Conservation (phyloP, 1,140 invertebrate species). For the Eubasilissa regina region DNA sequence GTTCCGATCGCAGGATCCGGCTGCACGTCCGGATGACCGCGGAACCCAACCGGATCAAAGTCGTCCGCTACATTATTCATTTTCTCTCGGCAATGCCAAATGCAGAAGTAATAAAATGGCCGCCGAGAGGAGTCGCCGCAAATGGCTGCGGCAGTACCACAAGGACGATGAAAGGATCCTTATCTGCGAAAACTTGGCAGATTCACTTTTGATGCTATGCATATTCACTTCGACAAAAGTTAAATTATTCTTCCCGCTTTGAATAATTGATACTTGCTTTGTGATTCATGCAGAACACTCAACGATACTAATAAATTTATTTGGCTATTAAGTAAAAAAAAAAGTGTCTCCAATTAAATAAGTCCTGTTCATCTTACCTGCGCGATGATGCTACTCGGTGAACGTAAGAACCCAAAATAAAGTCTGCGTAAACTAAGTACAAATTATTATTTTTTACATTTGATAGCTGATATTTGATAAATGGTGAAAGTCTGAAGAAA, state of each 20-base stretch:
- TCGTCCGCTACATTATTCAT: conserved; percentile 55
- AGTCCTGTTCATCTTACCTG: too few relatives aligned
- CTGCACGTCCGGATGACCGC: conserved; percentile 12
- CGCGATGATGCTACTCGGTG: too few relatives aligned
- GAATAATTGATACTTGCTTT: not conserved
- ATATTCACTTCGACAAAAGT: too few relatives aligned
- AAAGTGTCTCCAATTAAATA: too few relatives aligned
- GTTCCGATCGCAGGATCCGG: conserved; percentile 1
- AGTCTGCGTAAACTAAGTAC: too few relatives aligned
- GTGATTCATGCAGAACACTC: too few relatives aligned
- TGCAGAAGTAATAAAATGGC: conserved; percentile 36
- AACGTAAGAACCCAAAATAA: too few relatives aligned
- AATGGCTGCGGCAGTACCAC: conserved; percentile 36
- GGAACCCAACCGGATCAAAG: conserved; percentile 47
- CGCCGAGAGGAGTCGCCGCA: conserved; percentile 18
- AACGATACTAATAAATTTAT: too few relatives aligned
- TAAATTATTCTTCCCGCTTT: not conserved
- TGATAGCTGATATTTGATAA: too few relatives aligned
- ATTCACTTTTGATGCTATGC: conserved; percentile 16
- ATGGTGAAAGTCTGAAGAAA: too few relatives aligned
- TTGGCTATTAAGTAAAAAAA: too few relatives aligned
- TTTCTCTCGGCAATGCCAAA: conserved; percentile 31
- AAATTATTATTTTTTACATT: too few relatives aligned
- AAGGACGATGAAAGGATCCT: conserved; percentile 21
- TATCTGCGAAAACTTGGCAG: conserved; percentile 16